phyloP scores from a whole-genome alignment of 2,113 vertebrate genomes.

The Hypomesus transpacificus region DNA sequence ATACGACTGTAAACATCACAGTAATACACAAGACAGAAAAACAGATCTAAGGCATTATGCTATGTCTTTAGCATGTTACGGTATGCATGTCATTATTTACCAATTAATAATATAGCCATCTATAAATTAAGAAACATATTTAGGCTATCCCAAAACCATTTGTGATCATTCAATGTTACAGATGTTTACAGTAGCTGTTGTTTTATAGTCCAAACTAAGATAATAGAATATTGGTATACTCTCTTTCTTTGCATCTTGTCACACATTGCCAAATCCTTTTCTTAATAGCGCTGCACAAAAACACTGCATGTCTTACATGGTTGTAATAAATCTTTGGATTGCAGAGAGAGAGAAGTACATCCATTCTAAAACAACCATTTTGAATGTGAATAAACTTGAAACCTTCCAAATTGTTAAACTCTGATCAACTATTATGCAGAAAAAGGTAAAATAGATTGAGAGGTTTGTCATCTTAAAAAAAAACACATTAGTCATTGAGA shows the following conservation, averaged over 20 bases:
- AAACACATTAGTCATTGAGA: conserved; percentile 1
- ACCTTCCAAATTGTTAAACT: conserved; percentile 71
- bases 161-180: conserved; percentile 30
- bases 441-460: neutral
- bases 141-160: conserved; percentile 6
- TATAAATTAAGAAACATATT: conserved; percentile 43
- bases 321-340: conserved; percentile 82
- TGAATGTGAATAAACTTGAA: conserved; percentile 19
- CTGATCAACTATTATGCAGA: neutral
- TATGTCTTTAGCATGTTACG: conserved; percentile 90
- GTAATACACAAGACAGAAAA: conserved; percentile 90
- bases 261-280: conserved; percentile 68
- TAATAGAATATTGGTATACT: conserved; percentile 52
- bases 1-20: conserved; percentile 78
- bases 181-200: conserved; percentile 47
- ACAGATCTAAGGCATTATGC: conserved; percentile 96
- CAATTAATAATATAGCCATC: conserved; percentile 79
- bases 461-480: neutral
- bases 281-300: too few species aligned
- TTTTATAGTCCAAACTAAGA: conserved; percentile 76
- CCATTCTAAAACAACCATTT: conserved; percentile 55
- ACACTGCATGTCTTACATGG: conserved; percentile 74
- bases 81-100: conserved; percentile 88
- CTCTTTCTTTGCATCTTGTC: conserved; percentile 79
- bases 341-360: conserved; percentile 69